Evolutionary conservation across 2,113 vertebrate species (phyloP).

Genomic region (Melanocharis versteri): DNA sequence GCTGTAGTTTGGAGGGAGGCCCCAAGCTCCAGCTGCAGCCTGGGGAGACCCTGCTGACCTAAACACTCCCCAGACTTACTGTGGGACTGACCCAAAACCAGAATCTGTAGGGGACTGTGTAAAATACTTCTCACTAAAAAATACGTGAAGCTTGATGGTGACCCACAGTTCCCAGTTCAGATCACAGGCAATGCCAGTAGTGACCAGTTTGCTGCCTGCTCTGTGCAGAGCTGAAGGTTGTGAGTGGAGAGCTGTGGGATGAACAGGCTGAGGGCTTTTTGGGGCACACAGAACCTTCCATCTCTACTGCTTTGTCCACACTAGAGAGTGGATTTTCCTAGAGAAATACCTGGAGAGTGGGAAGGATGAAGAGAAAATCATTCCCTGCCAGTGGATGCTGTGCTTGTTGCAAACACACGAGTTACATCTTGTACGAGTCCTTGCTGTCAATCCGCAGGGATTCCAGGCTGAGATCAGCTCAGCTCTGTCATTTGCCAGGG

Average conservation of each 20-base stretch:
- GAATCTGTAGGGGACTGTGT: neutral
- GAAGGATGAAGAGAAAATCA: neutral
- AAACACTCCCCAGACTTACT: neutral
- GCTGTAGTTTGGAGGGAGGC: too few species aligned
- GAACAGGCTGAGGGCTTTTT: neutral
- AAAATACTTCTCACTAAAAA: neutral
- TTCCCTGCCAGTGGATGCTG: too few species aligned
- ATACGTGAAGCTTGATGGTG: neutral
- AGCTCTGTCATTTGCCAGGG: neutral
- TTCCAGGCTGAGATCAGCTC: neutral
- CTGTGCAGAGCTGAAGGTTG: neutral
- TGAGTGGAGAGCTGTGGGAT: neutral
- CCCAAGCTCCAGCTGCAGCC: neutral
- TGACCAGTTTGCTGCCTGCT: neutral
- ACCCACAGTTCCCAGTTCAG: neutral
- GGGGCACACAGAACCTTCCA: neutral
- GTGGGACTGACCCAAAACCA: neutral
- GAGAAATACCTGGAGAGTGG: neutral
- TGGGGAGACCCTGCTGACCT: neutral
- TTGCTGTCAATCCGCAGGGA: neutral
- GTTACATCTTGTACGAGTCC: accelerated
- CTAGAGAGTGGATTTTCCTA: neutral
- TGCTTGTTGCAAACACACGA: accelerated
- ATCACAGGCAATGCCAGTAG: accelerated
- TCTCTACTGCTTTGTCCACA: neutral